Evolutionary conservation across 2,113 vertebrate genomes (phyloP).

Genomic region (Catharus minimus): DNA sequence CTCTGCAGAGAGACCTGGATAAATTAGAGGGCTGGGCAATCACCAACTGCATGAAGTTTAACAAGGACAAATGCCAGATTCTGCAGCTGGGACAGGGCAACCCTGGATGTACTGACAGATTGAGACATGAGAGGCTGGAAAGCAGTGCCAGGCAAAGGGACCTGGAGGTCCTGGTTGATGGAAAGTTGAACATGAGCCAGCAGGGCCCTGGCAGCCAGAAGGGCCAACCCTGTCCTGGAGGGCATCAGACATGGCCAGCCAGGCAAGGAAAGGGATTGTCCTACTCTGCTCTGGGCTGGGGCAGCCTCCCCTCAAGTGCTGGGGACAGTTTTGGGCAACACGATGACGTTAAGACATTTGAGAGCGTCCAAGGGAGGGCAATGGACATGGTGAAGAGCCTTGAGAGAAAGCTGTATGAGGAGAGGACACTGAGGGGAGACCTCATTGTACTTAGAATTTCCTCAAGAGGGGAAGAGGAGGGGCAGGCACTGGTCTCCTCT

Average conservation of each 20-base stretch:
- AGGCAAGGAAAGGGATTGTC: not conserved
- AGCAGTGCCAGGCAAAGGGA: not conserved
- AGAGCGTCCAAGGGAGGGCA: not conserved
- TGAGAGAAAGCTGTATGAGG: not conserved
- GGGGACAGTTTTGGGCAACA: not conserved
- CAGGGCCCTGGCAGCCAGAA: not conserved
- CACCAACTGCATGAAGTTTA: not conserved
- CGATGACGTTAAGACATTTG: not conserved
- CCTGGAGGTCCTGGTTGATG: accelerated
- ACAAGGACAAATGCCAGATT: not conserved
- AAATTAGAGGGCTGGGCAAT: not conserved
- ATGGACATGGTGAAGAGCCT: not conserved
- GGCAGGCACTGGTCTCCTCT: not conserved
- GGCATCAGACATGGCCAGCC: not conserved
- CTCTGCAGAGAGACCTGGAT: not conserved
- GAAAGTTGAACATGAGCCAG: not conserved
- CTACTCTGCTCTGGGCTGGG: not conserved
- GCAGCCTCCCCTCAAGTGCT: accelerated
- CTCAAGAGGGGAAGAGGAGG: not conserved
- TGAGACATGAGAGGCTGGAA: not conserved
- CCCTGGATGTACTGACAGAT: no score
- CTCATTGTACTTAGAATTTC: not conserved
- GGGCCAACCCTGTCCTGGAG: not conserved
- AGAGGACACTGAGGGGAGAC: not conserved
- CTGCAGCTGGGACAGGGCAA: not conserved